Conservation (phyloP, 35 echinoderm and acorn worm genomes). For the Acanthaster planci region DNA sequence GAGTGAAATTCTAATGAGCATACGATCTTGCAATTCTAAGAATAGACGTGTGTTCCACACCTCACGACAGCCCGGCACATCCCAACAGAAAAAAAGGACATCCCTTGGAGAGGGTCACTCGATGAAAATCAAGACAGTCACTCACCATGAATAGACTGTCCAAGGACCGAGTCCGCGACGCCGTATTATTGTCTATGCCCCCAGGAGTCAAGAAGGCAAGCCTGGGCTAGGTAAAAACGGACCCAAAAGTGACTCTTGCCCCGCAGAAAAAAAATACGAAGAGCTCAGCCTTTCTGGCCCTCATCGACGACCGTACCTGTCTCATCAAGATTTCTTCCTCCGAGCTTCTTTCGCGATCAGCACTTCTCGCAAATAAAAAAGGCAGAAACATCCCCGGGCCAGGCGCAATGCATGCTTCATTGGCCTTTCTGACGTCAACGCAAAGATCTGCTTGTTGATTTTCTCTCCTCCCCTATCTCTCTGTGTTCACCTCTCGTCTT, state of each 20-base stretch:
- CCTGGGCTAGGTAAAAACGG: background rate
- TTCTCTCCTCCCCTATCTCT: background rate
- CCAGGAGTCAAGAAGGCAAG: background rate
- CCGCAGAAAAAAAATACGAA: background rate
- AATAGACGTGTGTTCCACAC: too few species aligned
- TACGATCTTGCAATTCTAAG: too few species aligned
- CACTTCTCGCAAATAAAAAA: slow-evolving; percentile 11
- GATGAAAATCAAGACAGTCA: background rate
- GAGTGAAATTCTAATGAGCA: too few species aligned
- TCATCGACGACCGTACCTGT: background rate
- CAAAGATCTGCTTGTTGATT: slow-evolving; percentile 18
- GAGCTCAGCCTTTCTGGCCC: slow-evolving; percentile 4
- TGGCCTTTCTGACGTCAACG: slow-evolving; percentile 11
- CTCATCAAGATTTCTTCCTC: background rate
- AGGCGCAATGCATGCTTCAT: background rate
- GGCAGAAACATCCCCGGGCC: background rate
- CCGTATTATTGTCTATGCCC: background rate
- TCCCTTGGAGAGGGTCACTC: background rate
- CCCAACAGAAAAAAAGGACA: too few species aligned
- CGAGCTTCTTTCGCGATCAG: background rate
- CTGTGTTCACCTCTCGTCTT: too few species aligned
- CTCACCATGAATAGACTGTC: background rate
- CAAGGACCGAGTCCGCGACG: background rate
- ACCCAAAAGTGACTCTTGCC: slow-evolving; percentile 18
- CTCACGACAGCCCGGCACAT: too few species aligned